Base-by-base conservation (phyloP, 2,113 vertebrate species). In the Kryptolebias marmoratus region DNA sequence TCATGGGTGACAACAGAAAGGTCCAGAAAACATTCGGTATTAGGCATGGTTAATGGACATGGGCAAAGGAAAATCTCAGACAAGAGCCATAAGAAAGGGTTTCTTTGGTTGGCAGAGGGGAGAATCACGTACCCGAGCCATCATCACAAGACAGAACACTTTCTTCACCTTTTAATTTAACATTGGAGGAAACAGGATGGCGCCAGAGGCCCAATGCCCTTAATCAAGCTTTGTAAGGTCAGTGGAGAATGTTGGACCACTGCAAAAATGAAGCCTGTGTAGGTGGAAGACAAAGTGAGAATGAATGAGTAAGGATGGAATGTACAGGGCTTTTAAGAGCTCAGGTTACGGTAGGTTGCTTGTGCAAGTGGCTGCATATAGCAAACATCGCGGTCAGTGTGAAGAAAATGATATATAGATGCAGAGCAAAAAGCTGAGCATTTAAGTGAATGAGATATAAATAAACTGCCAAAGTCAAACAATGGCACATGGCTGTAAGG, bases 111-210 rank as follows among this genome's bases (percentile, higher is more conserved):
- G 76, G 81, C 73, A 67, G 73, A 7, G 67, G 61, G 73, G 77
- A 83, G 83, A 84, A 81, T 86, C 72, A 47, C 85, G 84, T 87
- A 85, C 78, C 81, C 65, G 56, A 87, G 89, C 85, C 84, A 73
- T 89, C 87, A 88, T 90, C 83, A 75, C 86, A 82, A 87, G 88
- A 90, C 81, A 65, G 86, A 89, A 77, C 83, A 85, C 87, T 93
- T 93, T 94, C 92, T 88, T 84, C 92, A 84, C 87, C 90, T 92
- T 93, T 93, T 94, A 93, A 94, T 94, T 92, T 92, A 89, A 92
- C 64, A 74, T 10, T 82, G 83, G 84, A 87, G 88, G 90, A 91
- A 92, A 90, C 83, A 73, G 79, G 90, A 77, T 82, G 87, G 85
- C 58, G 88, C 88, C 89, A 85, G 79, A 79, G 82, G 78, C 81